Evolutionary conservation across 2,797 vertebrate species (phyloP), one percentile per base, ranked within the genome.

Genomic region (Danio albolineatus): DNA sequence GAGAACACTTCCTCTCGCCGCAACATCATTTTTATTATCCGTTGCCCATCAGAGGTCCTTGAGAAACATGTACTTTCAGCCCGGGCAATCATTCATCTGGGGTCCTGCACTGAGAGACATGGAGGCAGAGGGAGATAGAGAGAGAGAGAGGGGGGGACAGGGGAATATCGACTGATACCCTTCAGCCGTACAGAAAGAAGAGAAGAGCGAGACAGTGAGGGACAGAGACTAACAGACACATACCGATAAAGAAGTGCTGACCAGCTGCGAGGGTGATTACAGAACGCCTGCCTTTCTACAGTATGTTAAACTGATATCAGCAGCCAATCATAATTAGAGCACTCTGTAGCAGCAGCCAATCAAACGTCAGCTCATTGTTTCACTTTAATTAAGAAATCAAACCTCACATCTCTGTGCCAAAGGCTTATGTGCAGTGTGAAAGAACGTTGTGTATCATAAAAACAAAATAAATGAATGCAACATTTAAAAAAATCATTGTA

Each of bases 11-110:
- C 85, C 83, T 85, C 71, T 73, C 79, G 85, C 85, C 69, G 75
- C 79, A 81, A 88, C 87, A 89, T 89, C 82, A 86, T 86, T 86
- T 89, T 89, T 89, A 89, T 85, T 87, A 88, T 86, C 76, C 84
- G 48, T 82, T 83, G 82, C 86, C 86, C 87, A 88, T 89, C 87
- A 85, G 81, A 87, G 88, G 87, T 86, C 87, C 85, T 87, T 87
- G 87, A 87, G 86, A 89, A 88, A 88, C 82, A 86, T 89, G 87
- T 84, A 87, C 86, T 87, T 83, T 83, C 84, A 87, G 87, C 83
- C 78, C 41, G 59, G 85, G 77, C 83, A 82, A 86, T 86, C 83
- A 89, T 80, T 89, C 85, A 89, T 88, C 86, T 85, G 78, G 77
- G 80, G 86, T 66, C 79, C 70, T 41, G 51, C 72, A 80, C 70